Base-by-base conservation (phyloP, 2,888 invertebrate species). In the Hydraecia micacea region DNA sequence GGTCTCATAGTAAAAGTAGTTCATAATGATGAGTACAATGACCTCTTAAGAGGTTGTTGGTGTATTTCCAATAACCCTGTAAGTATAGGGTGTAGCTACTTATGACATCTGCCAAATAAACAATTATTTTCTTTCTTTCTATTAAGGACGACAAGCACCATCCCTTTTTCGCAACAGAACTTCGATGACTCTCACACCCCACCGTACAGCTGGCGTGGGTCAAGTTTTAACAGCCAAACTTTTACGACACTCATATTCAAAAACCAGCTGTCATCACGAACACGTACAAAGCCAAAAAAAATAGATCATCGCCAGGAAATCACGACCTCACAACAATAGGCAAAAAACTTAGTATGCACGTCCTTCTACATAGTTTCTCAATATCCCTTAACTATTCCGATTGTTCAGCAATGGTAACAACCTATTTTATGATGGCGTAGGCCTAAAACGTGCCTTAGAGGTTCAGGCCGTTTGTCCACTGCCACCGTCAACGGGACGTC, bases 291-390 rank as follows among this genome's bases (percentile, higher is more conserved):
- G 1, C 18, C 32, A 42, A 60, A 75, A 69, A 65, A 83, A 70
- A 83, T 86, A 68, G 86, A 84, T 79, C 86, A 86, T 8, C 46
- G 71, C n/a, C 80, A 86, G 86, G 86, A 86, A 75, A 81, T 77
- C 84, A 86, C 84, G 86, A 65, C 21, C 63, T 2, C 42, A 68
- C 69, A 80, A 84, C 85, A 85, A 85, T 85, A 58, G 68, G 66
- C 68, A 85, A 79, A 81, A 78, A 73, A 77, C 58, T 85, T 85
- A 71, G 83, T 85, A 85, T 85, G 70, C 85, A 69, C 55, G 18
- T 62, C 55, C 67, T 72, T 62, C 55, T 36, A 21, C n/a, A 39
- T 15, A 55, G 68, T 85, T 85, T 81, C 82, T 74, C 82, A 85
- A 85, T 85, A 75, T 69, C 65, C 76, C 85, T 68, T 46, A 73